These are phyloP conservation scores for Etia nguti DNA, from an alignment of 2,113 vertebrate species.

Conservation along the genomic window DNA sequence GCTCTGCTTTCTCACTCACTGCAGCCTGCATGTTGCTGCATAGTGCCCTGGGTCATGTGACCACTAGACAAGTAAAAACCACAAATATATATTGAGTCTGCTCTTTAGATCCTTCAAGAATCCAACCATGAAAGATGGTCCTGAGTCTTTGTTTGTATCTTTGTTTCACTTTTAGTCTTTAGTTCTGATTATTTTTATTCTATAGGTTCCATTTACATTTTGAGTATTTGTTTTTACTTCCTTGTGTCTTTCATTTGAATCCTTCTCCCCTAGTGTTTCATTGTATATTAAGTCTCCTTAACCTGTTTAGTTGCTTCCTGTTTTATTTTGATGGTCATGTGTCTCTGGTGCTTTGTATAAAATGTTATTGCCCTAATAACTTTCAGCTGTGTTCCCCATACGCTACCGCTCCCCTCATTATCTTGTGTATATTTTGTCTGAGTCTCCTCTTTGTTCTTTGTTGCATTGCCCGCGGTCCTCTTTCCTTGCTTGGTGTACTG, in stretches of 20 bases:
- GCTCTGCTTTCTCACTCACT: not conserved
- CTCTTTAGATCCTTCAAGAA: not conserved
- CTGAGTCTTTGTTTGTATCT: not conserved
- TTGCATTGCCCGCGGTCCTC: not conserved
- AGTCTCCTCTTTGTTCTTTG: not conserved
- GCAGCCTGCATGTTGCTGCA: not conserved
- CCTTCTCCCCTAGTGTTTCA: not conserved
- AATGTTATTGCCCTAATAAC: not conserved
- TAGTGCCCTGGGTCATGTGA: not conserved
- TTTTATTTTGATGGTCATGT: not conserved
- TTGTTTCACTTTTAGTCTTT: not conserved
- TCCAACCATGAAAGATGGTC: not conserved
- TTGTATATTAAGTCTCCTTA: not conserved
- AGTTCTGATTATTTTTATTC: not conserved
- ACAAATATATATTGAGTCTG: not conserved
- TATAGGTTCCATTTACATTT: not conserved
- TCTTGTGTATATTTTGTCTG: not conserved
- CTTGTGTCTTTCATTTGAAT: not conserved
- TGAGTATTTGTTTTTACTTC: not conserved
- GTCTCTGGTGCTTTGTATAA: not conserved
- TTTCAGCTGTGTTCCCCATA: not conserved
- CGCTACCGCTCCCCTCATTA: not conserved
- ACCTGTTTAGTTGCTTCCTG: not conserved
- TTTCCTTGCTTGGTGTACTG: not conserved
- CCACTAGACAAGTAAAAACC: accelerated